A percentile compares a stretch with the other conserved stretches of the same genome.
Evolutionary conservation across 1,140 invertebrate genomes (phyloP).

Genomic region (Atta cephalotes): DNA sequence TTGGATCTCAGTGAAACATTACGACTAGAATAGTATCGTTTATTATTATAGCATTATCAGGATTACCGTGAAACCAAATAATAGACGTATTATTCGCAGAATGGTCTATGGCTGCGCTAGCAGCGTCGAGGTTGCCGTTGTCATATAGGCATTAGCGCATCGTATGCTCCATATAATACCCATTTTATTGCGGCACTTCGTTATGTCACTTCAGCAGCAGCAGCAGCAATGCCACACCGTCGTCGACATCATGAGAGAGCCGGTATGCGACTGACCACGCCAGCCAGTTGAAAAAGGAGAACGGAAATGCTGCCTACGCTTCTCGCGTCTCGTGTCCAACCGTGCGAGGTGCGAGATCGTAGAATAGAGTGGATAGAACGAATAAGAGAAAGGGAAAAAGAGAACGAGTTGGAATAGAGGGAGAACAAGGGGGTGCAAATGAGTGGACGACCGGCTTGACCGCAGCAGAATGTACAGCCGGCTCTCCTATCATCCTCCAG

Average conservation of each 20-base stretch:
- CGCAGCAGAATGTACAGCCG: constrained; percentile 72
- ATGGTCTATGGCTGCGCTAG: not conserved
- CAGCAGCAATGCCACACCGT: constrained; percentile 8
- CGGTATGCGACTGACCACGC: constrained; percentile 19
- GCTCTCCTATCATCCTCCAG: constrained; percentile 51
- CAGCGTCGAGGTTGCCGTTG: not conserved
- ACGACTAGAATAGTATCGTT: constrained; percentile 69
- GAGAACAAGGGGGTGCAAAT: constrained; percentile 80
- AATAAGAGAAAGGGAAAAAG: not conserved
- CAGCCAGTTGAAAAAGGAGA: constrained; percentile 57
- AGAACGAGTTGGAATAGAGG: constrained; percentile 23
- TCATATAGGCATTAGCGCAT: not conserved
- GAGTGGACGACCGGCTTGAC: constrained; percentile 80
- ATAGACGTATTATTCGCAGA: constrained; percentile 59
- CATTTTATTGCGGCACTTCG: constrained; percentile 69
- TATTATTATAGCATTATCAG: constrained; percentile 40
- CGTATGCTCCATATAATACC: constrained; percentile 58
- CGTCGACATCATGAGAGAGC: constrained; percentile 40
- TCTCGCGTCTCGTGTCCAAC: constrained; percentile 19
- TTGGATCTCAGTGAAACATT: constrained; percentile 41
- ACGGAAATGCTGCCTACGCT: constrained; percentile 41
- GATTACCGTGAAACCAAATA: constrained; percentile 72
- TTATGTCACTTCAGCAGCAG: constrained; percentile 66
- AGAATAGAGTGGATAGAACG: constrained; percentile 19
- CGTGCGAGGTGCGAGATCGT: not conserved